phyloP scores from a whole-genome alignment of 2,888 invertebrate species.

The Conops quadrifasciatus region DNA sequence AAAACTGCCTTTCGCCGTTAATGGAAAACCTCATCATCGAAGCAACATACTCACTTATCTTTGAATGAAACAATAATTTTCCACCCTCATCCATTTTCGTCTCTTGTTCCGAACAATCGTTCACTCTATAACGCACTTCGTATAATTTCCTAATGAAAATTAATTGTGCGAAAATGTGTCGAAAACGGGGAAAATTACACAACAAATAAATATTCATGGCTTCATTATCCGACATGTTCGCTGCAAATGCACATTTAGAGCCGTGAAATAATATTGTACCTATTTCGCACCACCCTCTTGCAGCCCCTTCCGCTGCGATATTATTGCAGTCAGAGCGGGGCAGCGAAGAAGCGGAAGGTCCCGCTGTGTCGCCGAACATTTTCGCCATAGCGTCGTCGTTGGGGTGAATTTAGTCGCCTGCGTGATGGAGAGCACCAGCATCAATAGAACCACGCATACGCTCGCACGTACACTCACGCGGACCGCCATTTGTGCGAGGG shows the following conservation, averaged over 20 bases:
- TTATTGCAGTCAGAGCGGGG: not conserved
- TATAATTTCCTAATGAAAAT: constrained; percentile 24
- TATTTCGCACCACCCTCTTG: not conserved
- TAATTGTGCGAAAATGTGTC: constrained; percentile 35
- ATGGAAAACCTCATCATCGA: too few species aligned
- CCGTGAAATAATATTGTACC: not conserved
- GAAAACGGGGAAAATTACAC: constrained; percentile 28
- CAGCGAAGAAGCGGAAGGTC: not conserved
- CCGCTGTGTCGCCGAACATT: too few species aligned
- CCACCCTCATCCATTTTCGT: constrained; percentile 26
- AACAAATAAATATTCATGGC: constrained; percentile 27
- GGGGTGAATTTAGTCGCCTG: not conserved
- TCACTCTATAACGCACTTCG: not conserved
- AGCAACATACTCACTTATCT: too few species aligned
- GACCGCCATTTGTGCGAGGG: not conserved
- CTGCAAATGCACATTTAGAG: not conserved
- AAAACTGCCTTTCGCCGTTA: too few species aligned
- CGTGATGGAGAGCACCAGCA: constrained; percentile 15
- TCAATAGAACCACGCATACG: constrained; percentile 2
- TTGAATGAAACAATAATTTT: not conserved
- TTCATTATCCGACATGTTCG: not conserved
- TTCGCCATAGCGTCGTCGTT: not conserved
- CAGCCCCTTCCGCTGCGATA: too few species aligned
- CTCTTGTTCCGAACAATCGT: not conserved
- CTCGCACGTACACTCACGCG: not conserved